Conservation (phyloP, 1,140 invertebrate genomes). For the Stegodyphus mimosarum region DNA sequence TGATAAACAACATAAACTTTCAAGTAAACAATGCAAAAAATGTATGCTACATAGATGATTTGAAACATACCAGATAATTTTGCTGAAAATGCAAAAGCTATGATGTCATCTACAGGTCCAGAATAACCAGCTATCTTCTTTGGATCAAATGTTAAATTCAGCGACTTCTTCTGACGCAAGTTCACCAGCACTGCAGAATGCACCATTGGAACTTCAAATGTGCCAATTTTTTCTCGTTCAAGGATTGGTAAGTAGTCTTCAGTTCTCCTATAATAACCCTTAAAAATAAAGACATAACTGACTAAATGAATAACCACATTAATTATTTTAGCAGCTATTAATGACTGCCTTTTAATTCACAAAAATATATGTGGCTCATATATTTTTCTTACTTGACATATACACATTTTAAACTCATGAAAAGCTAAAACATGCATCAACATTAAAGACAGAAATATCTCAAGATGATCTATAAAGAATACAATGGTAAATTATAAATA, state of each 20-base stretch:
- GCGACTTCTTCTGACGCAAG: conserved; percentile 74
- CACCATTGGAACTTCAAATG: conserved; percentile 90
- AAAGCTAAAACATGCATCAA: no score
- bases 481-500: no score
- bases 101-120: conserved; percentile 92
- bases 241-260: conserved; percentile 88
- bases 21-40: no score
- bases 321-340: no score
- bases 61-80: conserved; percentile 74
- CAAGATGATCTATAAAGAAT: no score
- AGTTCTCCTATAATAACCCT: conserved; percentile 90
- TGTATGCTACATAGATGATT: no score
- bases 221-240: conserved; percentile 78
- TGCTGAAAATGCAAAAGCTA: conserved; percentile 90
- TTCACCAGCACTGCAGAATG: conserved; percentile 89
- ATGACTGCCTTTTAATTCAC: background rate
- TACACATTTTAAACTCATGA: no score
- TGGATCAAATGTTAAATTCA: conserved; percentile 81
- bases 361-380: background rate
- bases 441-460: no score
- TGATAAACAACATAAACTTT: no score
- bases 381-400: no score
- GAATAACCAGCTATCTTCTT: conserved; percentile 72
- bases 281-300: conserved; percentile 43
- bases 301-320: no score